Conservation (phyloP, 2,888 invertebrate species). For the Harpalus rubripes region DNA sequence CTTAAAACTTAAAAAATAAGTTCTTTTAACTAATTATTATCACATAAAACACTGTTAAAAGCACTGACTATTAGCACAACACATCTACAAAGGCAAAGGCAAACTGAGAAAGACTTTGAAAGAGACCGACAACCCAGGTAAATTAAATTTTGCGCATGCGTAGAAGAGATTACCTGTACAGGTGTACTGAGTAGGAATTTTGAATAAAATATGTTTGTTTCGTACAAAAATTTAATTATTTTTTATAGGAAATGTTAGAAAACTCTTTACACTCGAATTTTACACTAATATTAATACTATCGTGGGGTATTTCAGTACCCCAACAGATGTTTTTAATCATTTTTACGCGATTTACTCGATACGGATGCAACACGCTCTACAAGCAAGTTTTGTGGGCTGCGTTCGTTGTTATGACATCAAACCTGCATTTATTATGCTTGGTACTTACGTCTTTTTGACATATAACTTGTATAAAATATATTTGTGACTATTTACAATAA, state of each 20-base stretch:
- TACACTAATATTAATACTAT: too few species aligned
- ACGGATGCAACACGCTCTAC: too few species aligned
- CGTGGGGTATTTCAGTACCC: too few species aligned
- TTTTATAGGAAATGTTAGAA: too few species aligned
- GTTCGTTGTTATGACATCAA: neutral
- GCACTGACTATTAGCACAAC: slow-evolving; percentile 25
- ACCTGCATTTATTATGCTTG: neutral
- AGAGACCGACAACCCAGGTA: slow-evolving; percentile 37
- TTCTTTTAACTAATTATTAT: slow-evolving; percentile 1
- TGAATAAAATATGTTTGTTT: neutral
- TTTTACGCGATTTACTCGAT: too few species aligned
- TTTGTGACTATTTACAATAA: slow-evolving; percentile 18
- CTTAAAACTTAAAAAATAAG: slow-evolving; percentile 28
- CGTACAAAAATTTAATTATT: neutral
- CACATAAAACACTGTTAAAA: slow-evolving; percentile 30
- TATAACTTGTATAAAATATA: slow-evolving; percentile 14
- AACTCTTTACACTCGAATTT: too few species aligned
- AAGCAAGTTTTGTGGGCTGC: neutral
- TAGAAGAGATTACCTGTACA: slow-evolving; percentile 37
- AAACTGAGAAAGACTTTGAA: slow-evolving; percentile 21
- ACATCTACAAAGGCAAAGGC: slow-evolving; percentile 17
- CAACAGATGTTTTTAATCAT: too few species aligned
- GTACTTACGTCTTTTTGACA: neutral
- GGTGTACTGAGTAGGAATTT: slow-evolving; percentile 1
- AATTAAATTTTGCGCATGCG: slow-evolving; percentile 53